Percentiles rank a stretch among this genome's conserved stretches.
These are phyloP conservation scores for Oscheius myriophilus DNA, from an alignment of 2,888 invertebrate species.

Conservation along the genomic window DNA sequence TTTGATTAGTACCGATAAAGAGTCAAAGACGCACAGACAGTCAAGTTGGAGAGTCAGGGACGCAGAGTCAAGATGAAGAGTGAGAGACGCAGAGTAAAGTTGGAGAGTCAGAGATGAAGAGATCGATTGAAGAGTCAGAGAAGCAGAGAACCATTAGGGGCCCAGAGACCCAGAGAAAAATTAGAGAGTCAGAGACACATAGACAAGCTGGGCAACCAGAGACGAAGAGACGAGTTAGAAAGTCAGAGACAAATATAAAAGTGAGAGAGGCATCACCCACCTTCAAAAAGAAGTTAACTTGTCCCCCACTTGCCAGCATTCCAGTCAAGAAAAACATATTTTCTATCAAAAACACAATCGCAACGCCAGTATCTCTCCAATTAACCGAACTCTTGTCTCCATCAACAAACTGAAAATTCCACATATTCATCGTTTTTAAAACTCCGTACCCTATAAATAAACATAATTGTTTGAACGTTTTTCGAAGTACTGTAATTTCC, in stretches of 20 bases:
- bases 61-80: no score
- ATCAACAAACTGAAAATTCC: not conserved
- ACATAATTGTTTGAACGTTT: not conserved
- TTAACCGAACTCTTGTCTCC: not conserved
- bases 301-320: not conserved
- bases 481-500: not conserved
- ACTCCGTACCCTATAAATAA: not conserved
- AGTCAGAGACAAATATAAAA: no score
- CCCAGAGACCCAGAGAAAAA: no score
- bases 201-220: no score
- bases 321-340: not conserved
- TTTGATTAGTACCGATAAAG: no score
- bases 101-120: no score
- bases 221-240: no score
- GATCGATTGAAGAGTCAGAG: no score
- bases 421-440: not conserved
- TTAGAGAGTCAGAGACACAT: not conserved
- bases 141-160: no score
- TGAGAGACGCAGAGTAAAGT: no score
- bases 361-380: not conserved
- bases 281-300: not conserved
- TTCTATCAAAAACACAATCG: not conserved
- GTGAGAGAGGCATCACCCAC: not conserved
- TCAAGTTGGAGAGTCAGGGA: no score
- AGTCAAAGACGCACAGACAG: no score